Evolutionary conservation across 92 coral and sea anemone species (phyloP), one percentile per base, ranked within the genome.

Genomic region (Porites divaricata): DNA sequence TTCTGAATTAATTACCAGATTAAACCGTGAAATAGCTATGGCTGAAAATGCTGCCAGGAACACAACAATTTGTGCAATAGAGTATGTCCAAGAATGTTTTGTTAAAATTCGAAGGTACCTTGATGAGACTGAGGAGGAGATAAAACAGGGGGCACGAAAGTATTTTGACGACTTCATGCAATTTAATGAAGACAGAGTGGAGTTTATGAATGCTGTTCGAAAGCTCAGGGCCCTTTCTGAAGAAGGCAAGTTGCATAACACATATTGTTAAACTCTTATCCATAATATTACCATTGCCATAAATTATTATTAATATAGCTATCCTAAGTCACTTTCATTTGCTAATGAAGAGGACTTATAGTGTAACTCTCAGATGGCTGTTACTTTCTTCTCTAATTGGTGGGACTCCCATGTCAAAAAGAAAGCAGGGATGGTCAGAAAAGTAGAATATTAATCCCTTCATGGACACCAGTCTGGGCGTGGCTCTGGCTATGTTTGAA

Each of bases 51-150:
- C 80, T 8, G 93, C 93, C 22, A 73, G 78, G 73, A 85, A 67
- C 14, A 78, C 94, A 8, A 24, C 67, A 56, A 74, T 71, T 28
- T 63, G 76, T 8, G 92, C 95, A 8, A 41, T 71, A 59, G 69
- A 24, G 25, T 81, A 90, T 24, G 68, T 90, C 26, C 72, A 84
- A 53, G 48, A 72, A 51, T 65, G 88, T 54, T 84, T 94, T 9
- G 82, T 74, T 11, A 90, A 81, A 50, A 81, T 80, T 17, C 79
- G 85, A 78, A 71, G 68, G 0, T 21, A 87, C 6, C 72, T 94
- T 25, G 91, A 92, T 48, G 88, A 89, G 45, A 77, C 92, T 56
- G 95, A 92, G 74, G 64, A 41, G 12, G 81, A 84, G 41, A 56
- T 94, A 7, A 62, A 75, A 53, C 76, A 77, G 67, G 69, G 73